Percentiles rank a stretch among this genome's conserved stretches.
Evolutionary conservation across 2,113 vertebrate species (phyloP).

Genomic region (Sinocyclocheilus anophthalmus): DNA sequence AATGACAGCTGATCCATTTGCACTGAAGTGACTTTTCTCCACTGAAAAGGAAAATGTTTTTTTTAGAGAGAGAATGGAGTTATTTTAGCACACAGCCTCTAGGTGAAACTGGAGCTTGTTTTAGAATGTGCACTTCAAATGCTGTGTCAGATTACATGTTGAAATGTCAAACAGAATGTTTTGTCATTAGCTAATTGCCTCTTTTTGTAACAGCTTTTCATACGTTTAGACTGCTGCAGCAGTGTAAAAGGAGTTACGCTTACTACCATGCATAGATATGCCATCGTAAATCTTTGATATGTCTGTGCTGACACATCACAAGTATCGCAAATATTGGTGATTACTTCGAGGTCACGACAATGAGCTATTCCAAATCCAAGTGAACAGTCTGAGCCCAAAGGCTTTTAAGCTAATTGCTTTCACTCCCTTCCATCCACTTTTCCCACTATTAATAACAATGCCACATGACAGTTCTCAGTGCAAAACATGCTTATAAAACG

Average conservation of each 20-base stretch:
- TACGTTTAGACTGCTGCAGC: not conserved
- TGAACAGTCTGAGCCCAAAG: constrained; percentile 47
- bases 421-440: constrained; percentile 1
- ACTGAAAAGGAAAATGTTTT: not conserved
- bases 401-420: constrained; percentile 63
- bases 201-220: not conserved
- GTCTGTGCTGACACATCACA: constrained; percentile 50
- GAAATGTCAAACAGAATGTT: not conserved
- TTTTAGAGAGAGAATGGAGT: not conserved
- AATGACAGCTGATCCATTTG: constrained; percentile 15
- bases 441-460: constrained; percentile 34
- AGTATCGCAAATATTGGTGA: constrained; percentile 14
- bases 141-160: not conserved
- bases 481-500: constrained; percentile 18
- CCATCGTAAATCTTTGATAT: constrained; percentile 47
- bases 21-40: not conserved
- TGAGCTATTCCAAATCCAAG: constrained; percentile 41
- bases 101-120: not conserved
- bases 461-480: not conserved
- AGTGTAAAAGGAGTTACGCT: not conserved
- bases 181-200: not conserved
- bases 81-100: constrained; percentile 1
- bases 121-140: constrained; percentile 4
- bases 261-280: constrained; percentile 32
- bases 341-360: constrained; percentile 38